Base-by-base conservation (phyloP, 2,113 vertebrate species). In the Dascyllus trimaculatus region DNA sequence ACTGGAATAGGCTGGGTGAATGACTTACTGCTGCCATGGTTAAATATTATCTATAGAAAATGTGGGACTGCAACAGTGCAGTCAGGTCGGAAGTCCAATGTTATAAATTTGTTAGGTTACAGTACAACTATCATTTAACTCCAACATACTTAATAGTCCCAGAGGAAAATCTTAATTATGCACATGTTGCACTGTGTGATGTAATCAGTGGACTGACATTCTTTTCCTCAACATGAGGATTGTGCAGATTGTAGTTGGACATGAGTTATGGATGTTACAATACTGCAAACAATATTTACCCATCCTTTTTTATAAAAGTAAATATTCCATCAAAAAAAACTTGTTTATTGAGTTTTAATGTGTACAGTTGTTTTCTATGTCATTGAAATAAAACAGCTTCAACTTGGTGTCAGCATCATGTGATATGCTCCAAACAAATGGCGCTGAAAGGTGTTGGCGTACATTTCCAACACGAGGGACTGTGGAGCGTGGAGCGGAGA, bases 361-460 rank as follows among this genome's bases (percentile, higher is more conserved):
- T 80, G 18, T 59, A 40, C 35, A 53, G 4, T 69, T 11, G 24
- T 78, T 89, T 84, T 84, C 52, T 77, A 51, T 78, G 53, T 67
- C 51, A 75, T 69, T 6, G 14, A 70, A 85, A 89, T 88, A 74
- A 86, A 91, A 80, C 4, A 1, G 24, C 53, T 52, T 32, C 21
- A 78, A 59, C 46, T 17, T 62, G 22, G 10, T 15, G 9, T n/a
- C 63, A 19, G 24, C 48, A 19, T 62, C 9, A 19, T 82, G 11
- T 69, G 3, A 64, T 59, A 8, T 53, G n/a, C 7, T 60, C 13
- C 10, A 21, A 18, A 61, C 40, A 14, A 60, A 61, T 25, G 21
- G 4, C n/a, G 60, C 17, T 51, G 25, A 43, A 64, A 49, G 48
- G 18, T n/a, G 19, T 43, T 13, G 13, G 40, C 9, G 4, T 15